Base-by-base conservation (phyloP, 2,888 invertebrate species). In the Blastobasis adustella region DNA sequence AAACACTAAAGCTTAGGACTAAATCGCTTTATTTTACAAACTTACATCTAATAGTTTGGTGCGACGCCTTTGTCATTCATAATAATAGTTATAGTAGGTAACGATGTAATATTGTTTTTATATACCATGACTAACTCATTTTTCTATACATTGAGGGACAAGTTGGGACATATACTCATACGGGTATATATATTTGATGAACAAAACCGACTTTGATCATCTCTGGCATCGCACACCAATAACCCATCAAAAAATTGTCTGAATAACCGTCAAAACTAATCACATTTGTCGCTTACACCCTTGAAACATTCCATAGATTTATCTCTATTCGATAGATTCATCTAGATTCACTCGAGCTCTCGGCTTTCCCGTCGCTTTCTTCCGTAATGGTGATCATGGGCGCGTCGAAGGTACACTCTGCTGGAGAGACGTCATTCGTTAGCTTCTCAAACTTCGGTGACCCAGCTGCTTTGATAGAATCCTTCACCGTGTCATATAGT, bases 361-460 rank as follows among this genome's bases (percentile, higher is more conserved):
- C 86, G 54, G 80, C 75, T 65, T 81, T 86, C 47, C 73, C 78
- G 55, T 89, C 89, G 55, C 71, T 76, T 53, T 89, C 89, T 59
- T 89, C 89, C 1, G 89, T 88, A 46, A 89, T 89, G 0, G 88
- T 89, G 50, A 88, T 89, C 82, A 89, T 79, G 0, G 89, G 88
- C 1, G 82, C 81, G 50, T 79, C 76, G 43, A 75, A 83, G 40
- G 64, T 63, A 10, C 61, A 65, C 37, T 82, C 84, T 47, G 70
- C 73, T 6, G 82, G 76, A 44, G 90, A 90, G 42, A 81, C 78
- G 48, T 91, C 91, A 65, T 91, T 90, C 55, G 78, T 80, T 23
- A 91, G 69, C 58, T 90, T 87, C 66, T 91, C 91, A 65, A 91
- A 91, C 62, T 90, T 91, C 0, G 90, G 90, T n/a, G 90, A 90